A percentile compares a stretch with the other conserved stretches of the same genome.
Conservation (phyloP, 2,888 invertebrate genomes). For the Drosophila mulleri region DNA sequence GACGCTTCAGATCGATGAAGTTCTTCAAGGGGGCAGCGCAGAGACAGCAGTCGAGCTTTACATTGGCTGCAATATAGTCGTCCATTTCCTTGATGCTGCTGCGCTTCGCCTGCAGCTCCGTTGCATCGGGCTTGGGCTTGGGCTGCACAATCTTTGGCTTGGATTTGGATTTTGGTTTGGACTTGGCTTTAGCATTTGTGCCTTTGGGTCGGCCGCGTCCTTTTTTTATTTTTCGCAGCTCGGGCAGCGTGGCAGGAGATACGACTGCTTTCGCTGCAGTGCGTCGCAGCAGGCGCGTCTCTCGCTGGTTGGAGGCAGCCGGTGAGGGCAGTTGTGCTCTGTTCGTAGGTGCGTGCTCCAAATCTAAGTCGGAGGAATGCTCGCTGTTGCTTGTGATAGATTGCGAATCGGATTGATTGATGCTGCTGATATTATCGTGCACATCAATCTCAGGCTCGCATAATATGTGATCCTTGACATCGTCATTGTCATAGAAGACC, state of each 20-base stretch:
- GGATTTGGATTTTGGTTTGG: background rate
- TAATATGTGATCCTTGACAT: slow-evolving; percentile 69
- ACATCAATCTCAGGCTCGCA: slow-evolving; percentile 77
- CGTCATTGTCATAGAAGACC: slow-evolving; percentile 46
- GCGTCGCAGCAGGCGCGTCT: slow-evolving; percentile 58
- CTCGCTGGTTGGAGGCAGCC: slow-evolving; percentile 41
- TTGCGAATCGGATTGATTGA: background rate
- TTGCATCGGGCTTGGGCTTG: slow-evolving; percentile 21
- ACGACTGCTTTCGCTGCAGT: slow-evolving; percentile 16
- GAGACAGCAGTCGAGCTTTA: slow-evolving; percentile 65
- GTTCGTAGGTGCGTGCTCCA: slow-evolving; percentile 10
- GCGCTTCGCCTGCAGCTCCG: slow-evolving; percentile 62
- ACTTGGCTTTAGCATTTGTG: background rate
- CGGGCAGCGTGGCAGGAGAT: background rate
- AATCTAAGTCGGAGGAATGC: slow-evolving; percentile 22
- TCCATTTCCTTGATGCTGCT: slow-evolving; percentile 71
- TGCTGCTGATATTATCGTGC: slow-evolving; percentile 7
- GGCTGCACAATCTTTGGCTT: slow-evolving; percentile 3
- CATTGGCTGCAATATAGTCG: slow-evolving; percentile 74
- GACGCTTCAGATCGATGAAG: slow-evolving; percentile 69
- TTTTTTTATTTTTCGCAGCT: slow-evolving; percentile 23
- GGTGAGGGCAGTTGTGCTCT: slow-evolving; percentile 16
- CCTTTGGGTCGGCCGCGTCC: slow-evolving; percentile 67
- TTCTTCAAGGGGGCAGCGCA: slow-evolving; percentile 59
- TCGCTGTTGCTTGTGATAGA: slow-evolving; percentile 10